These are phyloP conservation scores for Capromys pilorides DNA, from an alignment of 2,797 vertebrate species.

Conservation along the genomic window DNA sequence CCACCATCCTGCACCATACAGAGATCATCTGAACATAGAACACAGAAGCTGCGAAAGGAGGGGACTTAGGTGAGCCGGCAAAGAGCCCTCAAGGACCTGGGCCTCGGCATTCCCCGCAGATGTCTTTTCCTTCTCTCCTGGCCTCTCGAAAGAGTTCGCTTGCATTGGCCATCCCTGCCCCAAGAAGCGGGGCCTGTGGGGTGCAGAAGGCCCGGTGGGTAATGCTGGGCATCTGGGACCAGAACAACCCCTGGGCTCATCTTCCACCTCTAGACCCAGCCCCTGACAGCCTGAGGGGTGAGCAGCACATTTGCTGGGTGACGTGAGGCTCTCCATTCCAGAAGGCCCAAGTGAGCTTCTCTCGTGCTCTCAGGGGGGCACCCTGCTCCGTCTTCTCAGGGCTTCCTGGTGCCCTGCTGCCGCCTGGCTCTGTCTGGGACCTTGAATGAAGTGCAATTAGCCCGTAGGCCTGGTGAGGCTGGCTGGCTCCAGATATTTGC, in stretches of 20 bases:
- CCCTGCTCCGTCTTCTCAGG: not conserved
- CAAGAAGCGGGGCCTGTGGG: not conserved
- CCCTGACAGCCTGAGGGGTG: not conserved
- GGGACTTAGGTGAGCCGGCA: not conserved
- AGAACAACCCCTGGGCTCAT: not conserved
- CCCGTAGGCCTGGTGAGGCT: constrained; percentile 73
- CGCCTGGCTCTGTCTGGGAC: constrained; percentile 67
- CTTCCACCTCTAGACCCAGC: not conserved
- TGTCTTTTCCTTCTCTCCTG: not conserved
- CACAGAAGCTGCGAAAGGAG: not conserved
- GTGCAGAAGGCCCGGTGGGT: not conserved
- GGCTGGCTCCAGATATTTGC: constrained; percentile 80
- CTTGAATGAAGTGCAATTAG: constrained; percentile 75
- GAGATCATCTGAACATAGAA: not conserved
- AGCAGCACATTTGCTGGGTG: not conserved
- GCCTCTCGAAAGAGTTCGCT: not conserved
- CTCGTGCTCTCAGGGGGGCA: not conserved
- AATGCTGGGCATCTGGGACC: too few species aligned
- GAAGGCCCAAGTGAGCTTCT: not conserved
- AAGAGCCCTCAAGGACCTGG: not conserved
- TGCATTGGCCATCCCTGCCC: not conserved
- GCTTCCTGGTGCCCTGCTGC: constrained; percentile 13
- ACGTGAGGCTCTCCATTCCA: not conserved
- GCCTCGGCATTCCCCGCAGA: not conserved
- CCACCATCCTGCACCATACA: not conserved